Conservation (phyloP, 2,888 invertebrate species). For the Deroplatys truncata region DNA sequence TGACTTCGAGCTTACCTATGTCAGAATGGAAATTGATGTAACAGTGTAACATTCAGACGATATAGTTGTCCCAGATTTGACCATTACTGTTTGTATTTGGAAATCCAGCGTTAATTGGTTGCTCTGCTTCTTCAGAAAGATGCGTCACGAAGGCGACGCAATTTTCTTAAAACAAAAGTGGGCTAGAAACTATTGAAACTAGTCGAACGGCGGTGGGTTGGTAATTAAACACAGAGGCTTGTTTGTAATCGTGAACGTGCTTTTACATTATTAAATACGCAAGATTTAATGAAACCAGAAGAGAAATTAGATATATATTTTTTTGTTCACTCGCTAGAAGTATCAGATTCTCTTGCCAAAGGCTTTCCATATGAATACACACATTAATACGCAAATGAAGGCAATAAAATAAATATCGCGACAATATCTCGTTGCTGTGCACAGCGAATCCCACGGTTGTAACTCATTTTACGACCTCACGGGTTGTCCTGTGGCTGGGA, state of each 20-base stretch:
- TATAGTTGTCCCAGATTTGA: too few species aligned
- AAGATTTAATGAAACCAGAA: neutral
- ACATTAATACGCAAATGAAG: neutral
- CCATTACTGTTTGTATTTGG: too few species aligned
- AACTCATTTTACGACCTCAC: neutral
- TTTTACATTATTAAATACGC: neutral
- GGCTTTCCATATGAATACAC: neutral
- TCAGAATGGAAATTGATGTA: too few species aligned
- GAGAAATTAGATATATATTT: neutral
- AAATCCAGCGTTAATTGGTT: too few species aligned
- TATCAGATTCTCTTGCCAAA: neutral
- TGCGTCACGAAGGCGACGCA: too few species aligned
- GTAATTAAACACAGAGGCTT: neutral
- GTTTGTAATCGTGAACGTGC: neutral
- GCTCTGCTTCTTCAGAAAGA: too few species aligned
- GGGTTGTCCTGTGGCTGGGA: neutral
- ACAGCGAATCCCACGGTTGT: neutral
- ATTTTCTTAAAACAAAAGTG: neutral
- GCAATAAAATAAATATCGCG: neutral
- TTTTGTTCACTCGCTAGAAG: neutral
- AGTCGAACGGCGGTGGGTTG: neutral
- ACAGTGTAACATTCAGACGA: too few species aligned
- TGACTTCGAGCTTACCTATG: too few species aligned
- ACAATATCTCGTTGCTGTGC: neutral
- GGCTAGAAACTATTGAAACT: neutral